A percentile compares a stretch with the other conserved stretches of the same genome.
These are phyloP conservation scores for Melinopterus prodromus DNA, from an alignment of 2,888 invertebrate genomes.

Conservation along the genomic window DNA sequence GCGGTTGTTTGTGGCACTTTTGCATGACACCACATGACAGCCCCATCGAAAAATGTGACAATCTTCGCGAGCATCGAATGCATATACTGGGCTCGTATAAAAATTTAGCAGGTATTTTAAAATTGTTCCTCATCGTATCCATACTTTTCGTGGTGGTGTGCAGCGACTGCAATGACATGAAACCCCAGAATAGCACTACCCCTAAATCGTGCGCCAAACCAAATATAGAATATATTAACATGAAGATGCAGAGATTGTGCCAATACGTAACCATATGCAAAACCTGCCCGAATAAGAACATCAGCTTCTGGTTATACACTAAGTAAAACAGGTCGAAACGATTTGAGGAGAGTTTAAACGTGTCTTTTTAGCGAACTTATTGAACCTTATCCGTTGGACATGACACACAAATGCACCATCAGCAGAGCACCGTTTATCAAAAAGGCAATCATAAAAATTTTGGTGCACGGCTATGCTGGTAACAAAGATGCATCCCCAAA, in stretches of 20 bases:
- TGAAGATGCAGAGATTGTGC: constrained; percentile 11
- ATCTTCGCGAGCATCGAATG: background rate
- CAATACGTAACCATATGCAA: constrained; percentile 18
- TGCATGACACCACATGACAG: background rate
- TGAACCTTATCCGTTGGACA: constrained; percentile 12
- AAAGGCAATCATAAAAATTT: constrained; percentile 19
- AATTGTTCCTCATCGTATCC: background rate
- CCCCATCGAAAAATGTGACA: background rate
- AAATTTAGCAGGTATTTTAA: background rate
- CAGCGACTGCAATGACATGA: background rate
- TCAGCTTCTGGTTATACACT: constrained; percentile 24
- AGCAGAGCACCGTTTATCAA: constrained; percentile 11
- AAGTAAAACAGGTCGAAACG: constrained; percentile 8
- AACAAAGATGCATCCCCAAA: constrained; percentile 20
- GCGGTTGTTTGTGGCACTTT: background rate
- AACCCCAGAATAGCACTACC: background rate
- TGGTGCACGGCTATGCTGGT: constrained; percentile 27
- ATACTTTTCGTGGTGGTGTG: background rate
- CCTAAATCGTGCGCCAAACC: background rate
- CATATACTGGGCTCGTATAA: background rate
- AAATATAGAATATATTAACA: constrained; percentile 1
- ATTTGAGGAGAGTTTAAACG: background rate
- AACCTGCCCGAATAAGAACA: constrained; percentile 25
- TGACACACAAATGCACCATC: background rate
- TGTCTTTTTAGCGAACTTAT: background rate